Conservation (phyloP, 2,888 invertebrate species). For the Parthenolecanium corni region DNA sequence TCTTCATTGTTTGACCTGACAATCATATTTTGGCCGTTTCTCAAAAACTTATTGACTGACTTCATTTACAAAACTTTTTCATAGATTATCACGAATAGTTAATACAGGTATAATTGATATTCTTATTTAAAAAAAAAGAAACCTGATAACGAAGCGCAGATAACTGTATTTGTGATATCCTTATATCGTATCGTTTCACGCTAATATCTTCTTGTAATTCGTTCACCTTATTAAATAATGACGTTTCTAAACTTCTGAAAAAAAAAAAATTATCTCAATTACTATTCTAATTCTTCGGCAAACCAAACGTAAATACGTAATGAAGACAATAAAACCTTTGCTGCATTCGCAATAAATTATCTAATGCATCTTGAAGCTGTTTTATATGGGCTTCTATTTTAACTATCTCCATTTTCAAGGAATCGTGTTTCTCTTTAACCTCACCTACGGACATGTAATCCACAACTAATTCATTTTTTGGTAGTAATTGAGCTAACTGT, state of each 20-base stretch:
- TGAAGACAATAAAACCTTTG: slow-evolving; percentile 42
- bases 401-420: slow-evolving; percentile 67
- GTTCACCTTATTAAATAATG: slow-evolving; percentile 83
- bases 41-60: no score
- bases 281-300: background rate
- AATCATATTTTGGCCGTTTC: no score
- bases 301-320: no score
- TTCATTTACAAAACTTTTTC: no score
- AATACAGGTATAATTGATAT: no score
- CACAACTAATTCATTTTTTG: slow-evolving; percentile 73
- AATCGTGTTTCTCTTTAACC: slow-evolving; percentile 61
- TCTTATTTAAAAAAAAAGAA: slow-evolving; percentile 39
- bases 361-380: slow-evolving; percentile 72
- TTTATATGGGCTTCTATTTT: slow-evolving; percentile 78
- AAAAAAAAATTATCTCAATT: slow-evolving; percentile 5
- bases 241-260: slow-evolving; percentile 53
- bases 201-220: slow-evolving; percentile 93
- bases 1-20: no score
- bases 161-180: slow-evolving; percentile 80
- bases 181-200: slow-evolving; percentile 82
- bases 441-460: slow-evolving; percentile 61
- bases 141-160: slow-evolving; percentile 87
- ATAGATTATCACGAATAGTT: no score
- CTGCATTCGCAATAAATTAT: slow-evolving; percentile 70
- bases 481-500: slow-evolving; percentile 47